These are phyloP conservation scores for Cyphomyrmex costatus DNA, from an alignment of 1,140 invertebrate species.

Conservation along the genomic window DNA sequence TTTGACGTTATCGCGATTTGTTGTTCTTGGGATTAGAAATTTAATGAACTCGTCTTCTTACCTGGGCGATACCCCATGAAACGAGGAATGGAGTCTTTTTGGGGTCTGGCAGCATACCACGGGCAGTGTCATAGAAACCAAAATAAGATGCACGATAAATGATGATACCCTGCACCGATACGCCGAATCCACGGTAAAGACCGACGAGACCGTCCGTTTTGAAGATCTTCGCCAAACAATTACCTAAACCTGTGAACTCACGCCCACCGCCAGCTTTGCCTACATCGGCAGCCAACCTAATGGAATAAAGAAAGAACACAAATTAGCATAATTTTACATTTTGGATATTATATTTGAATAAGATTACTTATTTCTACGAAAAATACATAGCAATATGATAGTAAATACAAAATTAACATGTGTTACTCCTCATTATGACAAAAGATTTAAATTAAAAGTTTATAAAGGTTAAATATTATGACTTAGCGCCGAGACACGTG, in stretches of 20 bases:
- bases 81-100: constrained; percentile 92
- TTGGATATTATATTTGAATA: neutral
- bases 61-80: constrained; percentile 94
- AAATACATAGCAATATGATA: neutral
- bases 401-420: neutral
- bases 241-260: constrained; percentile 94
- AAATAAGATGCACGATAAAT: constrained; percentile 97
- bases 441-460: no score
- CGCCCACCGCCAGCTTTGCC: constrained; percentile 92
- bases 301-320: neutral
- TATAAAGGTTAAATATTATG: no score
- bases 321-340: neutral
- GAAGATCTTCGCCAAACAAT: constrained; percentile 94
- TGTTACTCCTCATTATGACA: no score
- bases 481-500: no score
- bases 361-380: neutral
- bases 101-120: constrained; percentile 94
- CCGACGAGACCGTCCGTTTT: constrained; percentile 94
- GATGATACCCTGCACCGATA: constrained; percentile 96
- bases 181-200: constrained; percentile 96
- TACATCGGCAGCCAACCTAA: constrained; percentile 93
- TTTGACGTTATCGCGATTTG: no score
- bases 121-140: constrained; percentile 97
- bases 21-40: no score
- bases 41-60: constrained; percentile 77